Evolutionary conservation across 2,797 vertebrate genomes (phyloP).

Genomic region (Syngnathus rostellatus): DNA sequence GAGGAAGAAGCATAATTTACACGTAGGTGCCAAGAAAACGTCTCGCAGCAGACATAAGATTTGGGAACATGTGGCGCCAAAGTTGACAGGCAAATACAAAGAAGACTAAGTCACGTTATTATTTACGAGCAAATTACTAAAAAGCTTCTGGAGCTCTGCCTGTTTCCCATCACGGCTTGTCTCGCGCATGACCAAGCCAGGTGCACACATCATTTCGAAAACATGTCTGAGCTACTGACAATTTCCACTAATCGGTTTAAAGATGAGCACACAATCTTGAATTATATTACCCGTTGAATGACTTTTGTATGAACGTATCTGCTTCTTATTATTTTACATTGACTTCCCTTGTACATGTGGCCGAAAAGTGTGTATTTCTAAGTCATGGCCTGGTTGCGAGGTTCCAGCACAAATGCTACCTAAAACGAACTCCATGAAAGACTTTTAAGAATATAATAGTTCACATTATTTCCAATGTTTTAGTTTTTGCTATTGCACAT

Average conservation of each 20-base stretch:
- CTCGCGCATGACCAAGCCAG: neutral
- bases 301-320: neutral
- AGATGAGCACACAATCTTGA: too few relatives aligned
- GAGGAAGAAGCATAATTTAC: neutral
- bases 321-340: neutral
- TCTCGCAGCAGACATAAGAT: neutral
- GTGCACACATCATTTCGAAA: neutral
- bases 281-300: neutral
- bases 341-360: neutral
- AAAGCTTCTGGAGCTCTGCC: conserved; percentile 5
- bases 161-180: conserved; percentile 4
- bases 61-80: conserved; percentile 4
- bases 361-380: neutral
- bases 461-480: too few relatives aligned
- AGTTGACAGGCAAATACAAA: conserved; percentile 9
- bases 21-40: conserved; percentile 2
- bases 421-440: too few relatives aligned
- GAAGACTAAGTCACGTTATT: neutral
- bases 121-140: conserved; percentile 6
- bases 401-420: too few relatives aligned
- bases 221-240: neutral
- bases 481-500: neutral
- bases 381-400: neutral
- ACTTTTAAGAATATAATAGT: too few relatives aligned
- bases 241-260: neutral